These are phyloP conservation scores for Callaeas wilsoni DNA, from an alignment of 2,113 vertebrate genomes.

Conservation along the genomic window DNA sequence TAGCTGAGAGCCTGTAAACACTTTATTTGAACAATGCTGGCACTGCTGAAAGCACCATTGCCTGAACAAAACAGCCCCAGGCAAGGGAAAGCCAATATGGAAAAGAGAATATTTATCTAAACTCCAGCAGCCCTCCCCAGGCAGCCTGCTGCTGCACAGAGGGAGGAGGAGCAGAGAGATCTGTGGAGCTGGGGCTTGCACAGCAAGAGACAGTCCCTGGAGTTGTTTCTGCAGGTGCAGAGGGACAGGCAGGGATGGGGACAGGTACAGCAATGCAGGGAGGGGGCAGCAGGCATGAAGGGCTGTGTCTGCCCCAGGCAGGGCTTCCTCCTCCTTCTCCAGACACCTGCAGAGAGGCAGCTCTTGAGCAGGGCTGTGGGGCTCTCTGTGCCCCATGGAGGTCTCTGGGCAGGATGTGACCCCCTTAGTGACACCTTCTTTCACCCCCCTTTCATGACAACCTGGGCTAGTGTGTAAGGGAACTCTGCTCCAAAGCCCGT, in stretches of 20 bases:
- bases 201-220: not conserved
- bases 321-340: not conserved
- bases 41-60: not conserved
- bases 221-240: not conserved
- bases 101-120: not conserved
- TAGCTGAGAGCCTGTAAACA: not conserved
- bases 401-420: not conserved
- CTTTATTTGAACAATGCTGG: slow-evolving; percentile 3
- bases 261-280: fast-evolving
- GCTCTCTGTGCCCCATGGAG: fast-evolving
- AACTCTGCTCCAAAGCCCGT: not conserved
- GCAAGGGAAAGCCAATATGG: not conserved
- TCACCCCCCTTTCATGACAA: not conserved
- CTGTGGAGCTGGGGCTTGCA: not conserved
- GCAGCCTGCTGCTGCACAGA: not conserved
- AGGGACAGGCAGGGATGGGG: not conserved
- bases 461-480: not conserved
- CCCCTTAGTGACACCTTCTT: not conserved
- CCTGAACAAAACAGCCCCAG: not conserved
- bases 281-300: not conserved
- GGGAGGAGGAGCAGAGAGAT: not conserved
- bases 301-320: not conserved
- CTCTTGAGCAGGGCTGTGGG: not conserved
- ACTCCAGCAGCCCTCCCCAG: not conserved
- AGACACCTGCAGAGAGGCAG: not conserved